Percentiles rank a stretch among this genome's conserved stretches.
Evolutionary conservation across 2,888 invertebrate species (phyloP).

Genomic region (Gastrophysa polygoni): DNA sequence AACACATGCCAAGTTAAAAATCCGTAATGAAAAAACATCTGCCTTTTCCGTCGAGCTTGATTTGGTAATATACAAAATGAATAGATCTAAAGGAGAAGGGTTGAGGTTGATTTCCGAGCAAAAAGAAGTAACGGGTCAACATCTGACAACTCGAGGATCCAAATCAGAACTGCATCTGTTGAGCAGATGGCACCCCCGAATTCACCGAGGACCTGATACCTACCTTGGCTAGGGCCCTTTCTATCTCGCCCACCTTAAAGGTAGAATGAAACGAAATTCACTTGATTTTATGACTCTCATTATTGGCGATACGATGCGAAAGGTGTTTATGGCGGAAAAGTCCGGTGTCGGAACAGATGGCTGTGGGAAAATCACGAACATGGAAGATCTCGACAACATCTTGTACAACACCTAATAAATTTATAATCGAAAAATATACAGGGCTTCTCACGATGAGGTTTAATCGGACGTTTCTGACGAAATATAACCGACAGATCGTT

Average conservation of each 20-base stretch:
- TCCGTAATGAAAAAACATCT: slow-evolving; percentile 51
- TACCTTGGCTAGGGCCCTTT: slow-evolving; percentile 21
- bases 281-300: slow-evolving; percentile 38
- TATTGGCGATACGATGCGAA: slow-evolving; percentile 18
- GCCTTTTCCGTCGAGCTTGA: slow-evolving; percentile 51
- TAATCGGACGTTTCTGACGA: no score
- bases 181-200: slow-evolving; percentile 52
- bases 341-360: background rate
- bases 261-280: slow-evolving; percentile 36
- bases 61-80: slow-evolving; percentile 54
- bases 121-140: slow-evolving; percentile 54
- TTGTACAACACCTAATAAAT: no score
- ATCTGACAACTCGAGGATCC: slow-evolving; percentile 53
- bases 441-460: no score
- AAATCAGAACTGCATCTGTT: slow-evolving; percentile 58
- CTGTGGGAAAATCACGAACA: background rate
- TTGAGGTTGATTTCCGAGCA: slow-evolving; percentile 47
- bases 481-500: no score
- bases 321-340: slow-evolving; percentile 23
- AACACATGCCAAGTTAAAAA: slow-evolving; percentile 55
- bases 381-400: no score
- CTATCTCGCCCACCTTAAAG: slow-evolving; percentile 30
- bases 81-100: slow-evolving; percentile 53
- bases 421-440: no score
- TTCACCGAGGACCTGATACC: slow-evolving; percentile 41